Evolutionary conservation across 2,797 vertebrate species (phyloP), one percentile per base, ranked within the genome.

Genomic region (Propithecus deckenii): DNA sequence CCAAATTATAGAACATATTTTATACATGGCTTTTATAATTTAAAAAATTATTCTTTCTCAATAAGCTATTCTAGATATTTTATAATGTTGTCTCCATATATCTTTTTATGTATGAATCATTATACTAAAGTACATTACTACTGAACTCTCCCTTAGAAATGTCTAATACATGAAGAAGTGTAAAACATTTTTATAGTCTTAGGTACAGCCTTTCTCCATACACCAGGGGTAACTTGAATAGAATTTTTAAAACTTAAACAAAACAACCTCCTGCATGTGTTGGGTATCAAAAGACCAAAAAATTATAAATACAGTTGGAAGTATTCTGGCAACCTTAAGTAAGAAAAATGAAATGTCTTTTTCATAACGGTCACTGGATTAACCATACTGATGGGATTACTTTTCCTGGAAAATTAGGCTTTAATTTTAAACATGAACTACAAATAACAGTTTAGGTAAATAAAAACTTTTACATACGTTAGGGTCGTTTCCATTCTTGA

Each of bases 401-500:
- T 90, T 79, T 92, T 89, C 81, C 46, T 65, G 25, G 38, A 95
- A 94, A 69, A 79, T 12, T 4, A 74, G 80, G 75, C 35, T 92
- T 89, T 55, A 52, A 43, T 83, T 95, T 86, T 91, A 92, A 90
- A 92, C 30, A 79, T 5, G 61, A 88, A 65, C 71, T 67, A 83
- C 4, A 91, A 20, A 67, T n/a, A 14, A 55, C 28, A 4, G 75
- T 38, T 95, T 88, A 86, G 86, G 65, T 81, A 81, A 95, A 80
- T 50, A 67, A 92, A 78, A 96, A 94, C 46, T 23, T 83, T 74
- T 97, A 98, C 98, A 13, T 98, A 99, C 99, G 98, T 98, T 67
- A 99, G 99, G 17, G 98, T 99, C 8, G 99, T 99, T 98, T 99
- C 99, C 86, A 99, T 96, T 98, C 98, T 99, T 13, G 98, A 99